These are phyloP conservation scores for Leguminivora glycinivorella DNA, from an alignment of 1,140 invertebrate genomes.

Conservation along the genomic window DNA sequence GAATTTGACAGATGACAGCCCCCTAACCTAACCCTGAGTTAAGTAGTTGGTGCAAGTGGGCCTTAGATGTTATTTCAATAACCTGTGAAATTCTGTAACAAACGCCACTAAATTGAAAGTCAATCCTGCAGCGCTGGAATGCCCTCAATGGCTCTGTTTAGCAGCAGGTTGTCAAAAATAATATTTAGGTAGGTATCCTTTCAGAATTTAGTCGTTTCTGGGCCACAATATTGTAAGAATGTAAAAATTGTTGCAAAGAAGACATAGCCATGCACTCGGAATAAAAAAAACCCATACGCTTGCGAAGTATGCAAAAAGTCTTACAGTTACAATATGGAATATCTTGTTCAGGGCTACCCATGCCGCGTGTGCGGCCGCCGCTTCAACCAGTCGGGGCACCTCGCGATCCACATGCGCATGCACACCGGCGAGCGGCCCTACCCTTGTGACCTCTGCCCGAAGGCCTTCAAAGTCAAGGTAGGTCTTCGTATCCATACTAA, in stretches of 20 bases:
- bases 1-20: no score
- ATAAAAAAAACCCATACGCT: neutral
- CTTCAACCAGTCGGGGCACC: conserved; percentile 78
- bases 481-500: neutral
- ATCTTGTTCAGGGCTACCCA: conserved; percentile 56
- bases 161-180: no score
- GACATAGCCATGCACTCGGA: no score
- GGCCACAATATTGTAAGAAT: neutral
- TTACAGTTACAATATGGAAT: neutral
- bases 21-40: no score
- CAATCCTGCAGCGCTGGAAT: no score
- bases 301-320: neutral
- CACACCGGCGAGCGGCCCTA: conserved; percentile 77
- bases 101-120: no score
- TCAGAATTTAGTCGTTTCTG: neutral
- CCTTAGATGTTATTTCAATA: no score
- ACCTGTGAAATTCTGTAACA: no score
- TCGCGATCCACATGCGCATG: conserved; percentile 79
- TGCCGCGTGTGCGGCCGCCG: conserved; percentile 78
- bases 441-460: conserved; percentile 68
- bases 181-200: neutral
- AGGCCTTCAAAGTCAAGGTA: conserved; percentile 74
- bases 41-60: no score
- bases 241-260: neutral
- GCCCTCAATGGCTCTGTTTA: no score